Percentiles rank a stretch among this genome's conserved stretches.
phyloP scores from a whole-genome alignment of 2,113 vertebrate species.

The Ochotona curzoniae region DNA sequence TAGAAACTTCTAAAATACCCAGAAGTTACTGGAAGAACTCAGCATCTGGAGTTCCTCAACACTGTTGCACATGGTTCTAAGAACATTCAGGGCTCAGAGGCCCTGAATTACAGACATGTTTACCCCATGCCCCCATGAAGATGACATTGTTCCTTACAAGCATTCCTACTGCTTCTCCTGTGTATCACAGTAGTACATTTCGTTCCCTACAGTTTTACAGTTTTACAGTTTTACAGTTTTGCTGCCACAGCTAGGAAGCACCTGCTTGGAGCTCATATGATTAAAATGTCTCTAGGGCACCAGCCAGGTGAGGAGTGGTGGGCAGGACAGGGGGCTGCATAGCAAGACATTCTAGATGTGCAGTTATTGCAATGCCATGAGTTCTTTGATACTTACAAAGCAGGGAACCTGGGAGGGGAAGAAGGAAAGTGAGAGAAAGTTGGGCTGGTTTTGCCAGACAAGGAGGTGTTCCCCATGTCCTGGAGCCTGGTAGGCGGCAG shows the following conservation, averaged over 20 bases:
- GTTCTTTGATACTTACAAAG: background rate
- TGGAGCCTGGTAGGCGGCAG: background rate
- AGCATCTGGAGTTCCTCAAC: slow-evolving; percentile 22
- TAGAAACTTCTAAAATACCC: background rate
- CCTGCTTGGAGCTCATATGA: background rate
- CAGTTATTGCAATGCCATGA: background rate
- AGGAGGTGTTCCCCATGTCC: background rate
- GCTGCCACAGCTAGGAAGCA: background rate
- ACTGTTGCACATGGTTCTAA: background rate
- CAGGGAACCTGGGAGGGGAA: background rate
- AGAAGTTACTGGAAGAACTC: background rate
- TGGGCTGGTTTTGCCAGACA: background rate
- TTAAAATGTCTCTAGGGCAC: background rate
- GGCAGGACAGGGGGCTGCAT: background rate
- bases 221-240: no score
- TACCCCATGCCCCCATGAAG: background rate
- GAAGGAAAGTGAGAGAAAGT: background rate
- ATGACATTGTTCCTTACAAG: background rate
- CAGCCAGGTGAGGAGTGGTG: background rate
- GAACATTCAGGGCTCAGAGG: background rate
- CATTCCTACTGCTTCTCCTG: background rate
- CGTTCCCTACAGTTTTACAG: slow-evolving; percentile 6
- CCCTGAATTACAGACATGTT: background rate
- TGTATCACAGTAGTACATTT: background rate
- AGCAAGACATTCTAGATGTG: background rate